Evolutionary conservation across 2,888 invertebrate genomes (phyloP).

Genomic region (Hyalella azteca): DNA sequence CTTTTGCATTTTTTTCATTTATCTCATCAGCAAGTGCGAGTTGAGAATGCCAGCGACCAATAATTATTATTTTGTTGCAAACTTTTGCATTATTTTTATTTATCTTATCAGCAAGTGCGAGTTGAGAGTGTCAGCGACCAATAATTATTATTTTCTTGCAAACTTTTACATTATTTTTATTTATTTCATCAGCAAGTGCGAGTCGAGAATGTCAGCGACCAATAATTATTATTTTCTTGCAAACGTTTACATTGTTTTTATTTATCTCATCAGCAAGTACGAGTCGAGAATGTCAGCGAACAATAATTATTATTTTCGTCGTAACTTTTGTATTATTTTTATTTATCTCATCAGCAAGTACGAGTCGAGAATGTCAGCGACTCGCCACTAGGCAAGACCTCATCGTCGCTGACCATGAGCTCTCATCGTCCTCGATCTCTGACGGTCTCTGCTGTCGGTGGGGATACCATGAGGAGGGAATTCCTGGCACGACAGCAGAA

Average conservation of each 20-base stretch:
- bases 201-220: neutral
- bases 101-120: no score
- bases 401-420: no score
- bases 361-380: constrained; percentile 54
- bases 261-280: no score
- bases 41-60: neutral
- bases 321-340: no score
- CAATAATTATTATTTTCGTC: neutral
- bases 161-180: no score
- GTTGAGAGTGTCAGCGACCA: constrained; percentile 54
- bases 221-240: neutral
- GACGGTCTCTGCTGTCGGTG: constrained; percentile 49
- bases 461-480: constrained; percentile 54
- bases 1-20: no score
- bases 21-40: neutral
- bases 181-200: neutral
- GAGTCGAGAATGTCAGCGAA: neutral
- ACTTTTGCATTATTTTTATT: no score
- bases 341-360: constrained; percentile 8
- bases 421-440: constrained; percentile 50
- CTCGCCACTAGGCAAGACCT: constrained; percentile 42
- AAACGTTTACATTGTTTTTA: no score
- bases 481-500: constrained; percentile 41
- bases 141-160: no score
- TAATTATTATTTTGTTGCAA: neutral